Conservation (phyloP, 2,113 vertebrate genomes). For the Aramus guarauna region DNA sequence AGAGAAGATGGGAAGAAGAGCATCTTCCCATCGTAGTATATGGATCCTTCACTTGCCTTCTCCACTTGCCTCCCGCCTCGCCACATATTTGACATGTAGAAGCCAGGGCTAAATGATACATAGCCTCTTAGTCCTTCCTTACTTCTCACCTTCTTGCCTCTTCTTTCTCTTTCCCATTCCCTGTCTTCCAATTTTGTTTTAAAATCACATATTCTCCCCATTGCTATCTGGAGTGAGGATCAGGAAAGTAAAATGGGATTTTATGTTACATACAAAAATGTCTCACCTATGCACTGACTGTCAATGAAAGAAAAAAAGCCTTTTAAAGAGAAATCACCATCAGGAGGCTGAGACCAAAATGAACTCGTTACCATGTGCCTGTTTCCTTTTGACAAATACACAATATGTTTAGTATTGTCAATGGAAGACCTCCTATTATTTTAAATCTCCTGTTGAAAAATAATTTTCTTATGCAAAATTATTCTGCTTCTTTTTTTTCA, state of each 20-base stretch:
- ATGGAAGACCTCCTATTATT: not conserved
- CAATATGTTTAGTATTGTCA: not conserved
- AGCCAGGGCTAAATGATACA: not conserved
- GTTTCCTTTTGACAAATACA: not conserved
- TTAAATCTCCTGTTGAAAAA: constrained; percentile 11
- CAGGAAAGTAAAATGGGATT: not conserved
- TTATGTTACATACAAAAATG: not conserved
- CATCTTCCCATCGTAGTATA: not conserved
- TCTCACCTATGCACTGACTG: not conserved
- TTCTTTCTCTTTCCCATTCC: not conserved
- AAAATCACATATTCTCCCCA: not conserved
- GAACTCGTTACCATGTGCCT: not conserved
- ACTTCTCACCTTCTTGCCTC: not conserved
- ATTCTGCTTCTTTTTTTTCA: not conserved
- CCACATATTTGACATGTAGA: not conserved
- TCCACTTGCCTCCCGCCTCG: not conserved
- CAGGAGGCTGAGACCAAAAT: not conserved
- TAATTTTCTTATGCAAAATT: constrained; percentile 34
- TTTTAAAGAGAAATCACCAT: not conserved
- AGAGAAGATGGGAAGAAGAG: not conserved
- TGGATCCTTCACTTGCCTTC: not conserved
- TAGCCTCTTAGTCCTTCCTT: not conserved
- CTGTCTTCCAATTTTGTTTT: not conserved
- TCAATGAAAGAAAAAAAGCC: not conserved
- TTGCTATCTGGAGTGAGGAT: not conserved